phyloP scores from a whole-genome alignment of 2,888 invertebrate species.

The Orthonychiurus folsomi region DNA sequence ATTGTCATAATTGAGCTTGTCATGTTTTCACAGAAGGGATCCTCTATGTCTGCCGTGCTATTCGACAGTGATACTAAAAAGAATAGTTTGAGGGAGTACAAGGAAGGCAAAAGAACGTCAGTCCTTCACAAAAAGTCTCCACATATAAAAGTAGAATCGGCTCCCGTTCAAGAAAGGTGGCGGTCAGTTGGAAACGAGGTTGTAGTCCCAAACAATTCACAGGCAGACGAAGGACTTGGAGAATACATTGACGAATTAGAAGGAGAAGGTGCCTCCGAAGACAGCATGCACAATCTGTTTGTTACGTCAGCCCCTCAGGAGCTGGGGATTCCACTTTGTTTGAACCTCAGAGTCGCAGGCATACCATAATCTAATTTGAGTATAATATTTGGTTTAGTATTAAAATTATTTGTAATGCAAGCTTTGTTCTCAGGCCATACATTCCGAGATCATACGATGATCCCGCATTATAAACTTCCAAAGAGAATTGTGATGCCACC shows the following conservation, averaged over 20 bases:
- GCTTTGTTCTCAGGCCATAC: too few species aligned
- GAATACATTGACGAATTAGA: conserved; percentile 1
- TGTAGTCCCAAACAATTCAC: background rate
- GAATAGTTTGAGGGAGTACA: too few species aligned
- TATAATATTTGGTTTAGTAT: too few species aligned
- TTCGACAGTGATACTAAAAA: too few species aligned
- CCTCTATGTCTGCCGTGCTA: too few species aligned
- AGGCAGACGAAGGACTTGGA: background rate
- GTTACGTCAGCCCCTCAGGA: conserved; percentile 4
- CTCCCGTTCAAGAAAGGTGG: background rate
- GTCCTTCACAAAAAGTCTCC: background rate
- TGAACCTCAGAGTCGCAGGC: conserved; percentile 26
- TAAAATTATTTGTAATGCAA: too few species aligned
- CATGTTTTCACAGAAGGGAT: too few species aligned
- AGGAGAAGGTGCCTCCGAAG: conserved; percentile 2
- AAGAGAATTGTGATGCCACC: conserved; percentile 24
- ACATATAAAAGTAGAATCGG: background rate
- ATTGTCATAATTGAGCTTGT: too few species aligned
- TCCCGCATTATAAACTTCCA: conserved; percentile 25
- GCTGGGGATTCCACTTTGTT: conserved; percentile 25
- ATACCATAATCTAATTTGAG: background rate
- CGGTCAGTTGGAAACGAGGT: background rate
- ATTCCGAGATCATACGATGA: conserved; percentile 20
- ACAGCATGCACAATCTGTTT: background rate
- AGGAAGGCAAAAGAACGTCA: background rate